phyloP scores from a whole-genome alignment of 2,113 vertebrate species.

The Pachycephala philippinensis region DNA sequence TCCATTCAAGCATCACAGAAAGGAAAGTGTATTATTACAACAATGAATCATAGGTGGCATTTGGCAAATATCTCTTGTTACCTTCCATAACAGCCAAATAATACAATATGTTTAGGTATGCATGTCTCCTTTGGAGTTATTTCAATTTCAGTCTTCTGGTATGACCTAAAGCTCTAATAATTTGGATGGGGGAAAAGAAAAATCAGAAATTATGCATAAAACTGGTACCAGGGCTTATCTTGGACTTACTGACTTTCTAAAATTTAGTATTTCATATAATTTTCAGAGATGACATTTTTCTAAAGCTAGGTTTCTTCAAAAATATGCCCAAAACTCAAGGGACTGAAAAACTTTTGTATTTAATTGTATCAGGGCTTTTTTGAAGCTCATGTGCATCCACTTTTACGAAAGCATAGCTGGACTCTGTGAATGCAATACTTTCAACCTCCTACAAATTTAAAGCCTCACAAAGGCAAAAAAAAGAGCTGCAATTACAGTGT shows the following conservation, averaged over 20 bases:
- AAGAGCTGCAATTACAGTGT: background rate
- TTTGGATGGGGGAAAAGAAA: background rate
- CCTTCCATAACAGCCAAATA: constrained; percentile 5
- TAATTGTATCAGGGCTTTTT: background rate
- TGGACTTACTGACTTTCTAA: background rate
- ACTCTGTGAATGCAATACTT: background rate
- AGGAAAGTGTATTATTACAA: background rate
- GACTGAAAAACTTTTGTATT: background rate
- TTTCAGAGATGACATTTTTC: background rate
- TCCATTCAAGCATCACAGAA: background rate
- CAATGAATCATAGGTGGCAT: background rate
- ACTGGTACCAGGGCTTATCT: background rate
- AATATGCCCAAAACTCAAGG: background rate
- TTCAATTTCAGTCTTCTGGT: background rate
- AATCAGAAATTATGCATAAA: background rate
- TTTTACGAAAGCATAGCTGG: background rate
- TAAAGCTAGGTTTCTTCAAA: background rate
- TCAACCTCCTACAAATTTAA: background rate
- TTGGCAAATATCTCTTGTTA: constrained; percentile 11
- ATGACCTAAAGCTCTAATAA: background rate
- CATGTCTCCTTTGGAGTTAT: background rate
- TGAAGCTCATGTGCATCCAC: background rate
- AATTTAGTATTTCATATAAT: background rate
- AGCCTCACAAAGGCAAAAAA: background rate
- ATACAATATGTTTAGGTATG: background rate